These are phyloP conservation scores for Clunio marinus DNA, from an alignment of 2,888 invertebrate species.

Conservation along the genomic window DNA sequence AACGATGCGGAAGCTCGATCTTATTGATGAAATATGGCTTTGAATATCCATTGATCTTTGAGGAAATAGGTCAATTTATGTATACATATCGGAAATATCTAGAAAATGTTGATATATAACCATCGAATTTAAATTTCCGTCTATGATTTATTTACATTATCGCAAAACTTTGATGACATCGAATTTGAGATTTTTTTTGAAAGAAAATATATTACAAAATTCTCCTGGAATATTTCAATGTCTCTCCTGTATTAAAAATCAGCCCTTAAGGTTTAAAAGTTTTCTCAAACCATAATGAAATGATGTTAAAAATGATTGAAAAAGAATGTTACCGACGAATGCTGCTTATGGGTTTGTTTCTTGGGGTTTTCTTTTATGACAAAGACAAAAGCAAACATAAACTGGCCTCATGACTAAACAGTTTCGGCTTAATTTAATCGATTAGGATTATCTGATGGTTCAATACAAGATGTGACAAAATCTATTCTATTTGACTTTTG, in stretches of 20 bases:
- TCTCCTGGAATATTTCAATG: no score
- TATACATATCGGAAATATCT: no score
- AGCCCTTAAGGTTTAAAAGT: neutral
- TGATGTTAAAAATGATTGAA: neutral
- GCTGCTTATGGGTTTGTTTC: neutral
- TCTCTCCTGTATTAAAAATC: no score
- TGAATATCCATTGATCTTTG: slow-evolving; percentile 5
- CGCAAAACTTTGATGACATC: no score
- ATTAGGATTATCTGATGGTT: neutral
- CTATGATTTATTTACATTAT: no score
- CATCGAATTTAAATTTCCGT: no score
- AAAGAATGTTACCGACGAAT: neutral
- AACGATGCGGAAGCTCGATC: slow-evolving; percentile 8
- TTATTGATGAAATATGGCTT: neutral
- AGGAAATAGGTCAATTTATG: no score
- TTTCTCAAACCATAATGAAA: neutral
- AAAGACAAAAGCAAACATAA: slow-evolving; percentile 19
- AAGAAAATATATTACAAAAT: no score
- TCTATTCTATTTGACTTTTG: neutral
- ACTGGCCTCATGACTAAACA: neutral
- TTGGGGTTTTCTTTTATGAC: no score
- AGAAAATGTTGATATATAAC: no score
- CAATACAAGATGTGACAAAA: neutral
- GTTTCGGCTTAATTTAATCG: slow-evolving; percentile 21
- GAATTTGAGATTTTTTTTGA: no score